Percentiles rank a stretch among this genome's conserved stretches.
Conservation (phyloP, 2,113 vertebrate species). For the Microtus montanus region DNA sequence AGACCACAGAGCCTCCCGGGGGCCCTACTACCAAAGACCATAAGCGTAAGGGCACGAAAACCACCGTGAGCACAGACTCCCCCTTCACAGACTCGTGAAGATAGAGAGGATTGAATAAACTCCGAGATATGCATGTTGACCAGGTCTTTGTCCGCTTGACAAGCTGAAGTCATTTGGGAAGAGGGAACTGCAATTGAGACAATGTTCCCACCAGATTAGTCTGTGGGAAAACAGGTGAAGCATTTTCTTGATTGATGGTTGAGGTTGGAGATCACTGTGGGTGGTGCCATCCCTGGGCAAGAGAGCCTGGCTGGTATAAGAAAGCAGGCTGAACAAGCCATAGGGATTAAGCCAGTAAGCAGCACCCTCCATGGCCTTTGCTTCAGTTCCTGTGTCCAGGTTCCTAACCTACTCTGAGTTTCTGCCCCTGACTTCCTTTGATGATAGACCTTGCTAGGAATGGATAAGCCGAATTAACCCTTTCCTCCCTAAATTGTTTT, state of each 20-base stretch:
- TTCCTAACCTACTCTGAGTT: not conserved
- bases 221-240: not conserved
- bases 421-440: not conserved
- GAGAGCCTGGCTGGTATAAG: not conserved
- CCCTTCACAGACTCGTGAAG: not conserved
- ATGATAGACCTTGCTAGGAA: not conserved
- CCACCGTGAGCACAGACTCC: not conserved
- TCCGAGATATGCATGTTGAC: not conserved
- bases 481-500: not conserved
- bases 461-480: not conserved
- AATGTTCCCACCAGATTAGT: not conserved
- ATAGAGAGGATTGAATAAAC: not conserved
- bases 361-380: not conserved
- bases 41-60: not conserved
- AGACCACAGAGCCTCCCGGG: not conserved
- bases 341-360: too few relatives aligned
- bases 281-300: not conserved
- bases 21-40: not conserved
- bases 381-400: not conserved
- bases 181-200: not conserved
- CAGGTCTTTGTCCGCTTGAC: not conserved
- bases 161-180: not conserved
- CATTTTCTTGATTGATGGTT: not conserved
- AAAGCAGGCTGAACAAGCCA: not conserved
- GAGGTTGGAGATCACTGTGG: not conserved